Conservation (phyloP, 2,888 invertebrate species). For the Plebejus anna region DNA sequence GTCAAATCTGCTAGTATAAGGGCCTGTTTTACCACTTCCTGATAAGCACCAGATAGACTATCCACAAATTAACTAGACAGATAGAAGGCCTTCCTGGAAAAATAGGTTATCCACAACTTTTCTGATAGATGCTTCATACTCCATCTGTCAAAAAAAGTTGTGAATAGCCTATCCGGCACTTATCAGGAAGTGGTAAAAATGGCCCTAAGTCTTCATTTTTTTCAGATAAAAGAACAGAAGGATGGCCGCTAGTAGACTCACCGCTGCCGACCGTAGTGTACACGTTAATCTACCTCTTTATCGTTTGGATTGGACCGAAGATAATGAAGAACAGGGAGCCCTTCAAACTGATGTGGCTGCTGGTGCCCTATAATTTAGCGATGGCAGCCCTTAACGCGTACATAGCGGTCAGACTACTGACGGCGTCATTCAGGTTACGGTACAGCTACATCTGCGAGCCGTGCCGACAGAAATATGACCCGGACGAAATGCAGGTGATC, state of each 20-base stretch:
- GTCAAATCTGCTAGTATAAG: neutral
- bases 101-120: no score
- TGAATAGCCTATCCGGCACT: no score
- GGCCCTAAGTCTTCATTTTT: slow-evolving; percentile 41
- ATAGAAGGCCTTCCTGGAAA: no score
- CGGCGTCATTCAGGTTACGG: slow-evolving; percentile 85
- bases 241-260: slow-evolving; percentile 92
- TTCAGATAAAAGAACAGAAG: slow-evolving; percentile 88
- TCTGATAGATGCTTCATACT: no score
- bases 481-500: slow-evolving; percentile 90
- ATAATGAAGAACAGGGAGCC: slow-evolving; percentile 89
- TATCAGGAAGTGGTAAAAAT: no score
- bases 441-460: slow-evolving; percentile 95
- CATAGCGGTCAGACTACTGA: slow-evolving; percentile 88
- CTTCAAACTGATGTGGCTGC: slow-evolving; percentile 85
- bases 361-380: slow-evolving; percentile 91
- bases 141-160: no score
- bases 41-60: no score
- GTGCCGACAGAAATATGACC: slow-evolving; percentile 86
- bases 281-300: slow-evolving; percentile 85
- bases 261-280: slow-evolving; percentile 86
- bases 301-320: slow-evolving; percentile 90
- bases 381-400: slow-evolving; percentile 91
- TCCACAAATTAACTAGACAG: no score
- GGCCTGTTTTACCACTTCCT: no score